Evolutionary conservation across 2,888 invertebrate species (phyloP), one percentile per base, ranked within the genome.

Genomic region (Mellilla xanthometata): DNA sequence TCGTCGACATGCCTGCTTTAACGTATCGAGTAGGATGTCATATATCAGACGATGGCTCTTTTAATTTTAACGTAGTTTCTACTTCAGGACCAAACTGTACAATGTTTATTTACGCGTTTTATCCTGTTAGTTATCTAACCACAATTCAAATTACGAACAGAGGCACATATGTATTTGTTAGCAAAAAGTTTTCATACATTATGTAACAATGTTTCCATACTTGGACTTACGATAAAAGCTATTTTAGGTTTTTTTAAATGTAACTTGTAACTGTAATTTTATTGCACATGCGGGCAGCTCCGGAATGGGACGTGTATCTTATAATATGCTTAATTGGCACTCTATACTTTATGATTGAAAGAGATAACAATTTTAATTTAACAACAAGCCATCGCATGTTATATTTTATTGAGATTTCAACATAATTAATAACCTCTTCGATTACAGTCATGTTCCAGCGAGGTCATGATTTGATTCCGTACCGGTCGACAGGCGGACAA

Each of bases 391-490:
- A 46, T 32, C 38, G 15, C 32, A 13, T 41, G 41, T 34, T 39
- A 28, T 38, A 24, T 48, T 41, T 41, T 41, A 48, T 42, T 48
- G 38, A 48, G 41, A 48, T 48, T 48, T 64, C 63, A 63, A 58
- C 67, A 72, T 69, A 67, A 48, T 48, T 48, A 48, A 48, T 48
- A 47, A 48, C 41, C 41, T 48, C 67, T 63, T 71, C 58, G 66
- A 73, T 75, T 72, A 73, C 65, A 67, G 71, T 71, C 71, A 60
- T 63, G 60, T 66, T 66, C 41, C 68, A 74, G 74, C 73, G 72
- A 72, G 76, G 46, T 49, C 42, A 41, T 70, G 71, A 67, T 69
- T 74, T 69, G 73, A 72, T 47, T 41, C 44, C 44, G 39, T 43
- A 45, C 47, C 35, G 38, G 40, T 43, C 51, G 12, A 40, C 47